phyloP scores from a whole-genome alignment of 2,797 vertebrate genomes.

The Odontamblyopus rebecca region DNA sequence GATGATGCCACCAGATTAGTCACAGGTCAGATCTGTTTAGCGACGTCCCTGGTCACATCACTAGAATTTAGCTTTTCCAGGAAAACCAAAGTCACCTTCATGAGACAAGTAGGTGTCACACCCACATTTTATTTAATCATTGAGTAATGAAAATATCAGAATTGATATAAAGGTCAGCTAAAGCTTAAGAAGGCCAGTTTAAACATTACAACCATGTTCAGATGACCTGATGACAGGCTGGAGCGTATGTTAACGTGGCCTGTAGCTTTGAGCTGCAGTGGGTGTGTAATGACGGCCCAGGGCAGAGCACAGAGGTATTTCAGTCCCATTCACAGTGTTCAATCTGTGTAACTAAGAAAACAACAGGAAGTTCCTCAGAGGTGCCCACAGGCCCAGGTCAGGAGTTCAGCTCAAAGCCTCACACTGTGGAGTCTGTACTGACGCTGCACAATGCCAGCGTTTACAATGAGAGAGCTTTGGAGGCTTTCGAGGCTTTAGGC shows the following conservation, averaged over 20 bases:
- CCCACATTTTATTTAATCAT: background rate
- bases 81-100: too few species aligned
- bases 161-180: too few species aligned
- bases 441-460: background rate
- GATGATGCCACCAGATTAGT: too few species aligned
- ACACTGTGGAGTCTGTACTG: background rate
- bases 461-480: background rate
- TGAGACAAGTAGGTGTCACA: background rate
- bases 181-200: too few species aligned
- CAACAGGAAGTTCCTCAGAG: conserved; percentile 69
- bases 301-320: conserved; percentile 63
- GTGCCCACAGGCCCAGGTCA: conserved; percentile 66
- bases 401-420: conserved; percentile 51
- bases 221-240: conserved; percentile 5
- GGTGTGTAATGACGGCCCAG: conserved; percentile 49
- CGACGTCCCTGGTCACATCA: too few species aligned
- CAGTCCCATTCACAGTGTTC: conserved; percentile 59
- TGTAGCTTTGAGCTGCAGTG: conserved; percentile 45
- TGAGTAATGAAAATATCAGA: background rate
- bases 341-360: conserved; percentile 63
- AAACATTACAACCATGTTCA: too few species aligned
- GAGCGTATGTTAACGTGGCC: conserved; percentile 40
- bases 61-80: too few species aligned
- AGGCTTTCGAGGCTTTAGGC: background rate
- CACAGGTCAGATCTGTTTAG: too few species aligned